phyloP scores from a whole-genome alignment of 2,888 invertebrate species.

The Neoitamus cyanurus region DNA sequence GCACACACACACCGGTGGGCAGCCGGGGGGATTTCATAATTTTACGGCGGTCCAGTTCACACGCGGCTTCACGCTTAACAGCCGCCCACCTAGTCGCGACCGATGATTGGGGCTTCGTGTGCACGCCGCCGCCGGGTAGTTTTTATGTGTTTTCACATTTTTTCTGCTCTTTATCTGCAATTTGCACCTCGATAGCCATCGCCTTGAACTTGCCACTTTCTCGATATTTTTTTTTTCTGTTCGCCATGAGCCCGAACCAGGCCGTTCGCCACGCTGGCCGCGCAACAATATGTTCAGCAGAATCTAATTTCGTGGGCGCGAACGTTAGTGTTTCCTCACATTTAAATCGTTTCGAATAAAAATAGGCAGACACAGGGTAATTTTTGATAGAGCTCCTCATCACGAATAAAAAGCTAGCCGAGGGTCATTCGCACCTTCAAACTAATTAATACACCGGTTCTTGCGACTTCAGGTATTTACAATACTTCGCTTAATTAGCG shows the following conservation, averaged over 20 bases:
- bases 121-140: not conserved
- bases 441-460: not conserved
- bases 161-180: not conserved
- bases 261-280: not conserved
- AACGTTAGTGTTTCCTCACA: not conserved
- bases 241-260: not conserved
- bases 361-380: not conserved
- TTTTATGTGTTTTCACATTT: not conserved
- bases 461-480: not conserved
- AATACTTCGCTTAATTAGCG: not conserved
- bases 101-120: not conserved
- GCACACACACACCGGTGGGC: not conserved
- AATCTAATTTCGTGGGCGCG: not conserved
- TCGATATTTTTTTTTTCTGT: not conserved
- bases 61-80: not conserved
- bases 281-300: not conserved
- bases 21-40: not conserved
- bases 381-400: not conserved
- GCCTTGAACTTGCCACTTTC: constrained; percentile 16
- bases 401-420: not conserved
- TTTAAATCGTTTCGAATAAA: not conserved
- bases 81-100: not conserved
- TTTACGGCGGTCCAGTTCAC: not conserved
- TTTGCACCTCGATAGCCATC: not conserved
- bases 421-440: not conserved